Evolutionary conservation across 2,113 vertebrate genomes (phyloP).

Genomic region (Cebidichthys violaceus): DNA sequence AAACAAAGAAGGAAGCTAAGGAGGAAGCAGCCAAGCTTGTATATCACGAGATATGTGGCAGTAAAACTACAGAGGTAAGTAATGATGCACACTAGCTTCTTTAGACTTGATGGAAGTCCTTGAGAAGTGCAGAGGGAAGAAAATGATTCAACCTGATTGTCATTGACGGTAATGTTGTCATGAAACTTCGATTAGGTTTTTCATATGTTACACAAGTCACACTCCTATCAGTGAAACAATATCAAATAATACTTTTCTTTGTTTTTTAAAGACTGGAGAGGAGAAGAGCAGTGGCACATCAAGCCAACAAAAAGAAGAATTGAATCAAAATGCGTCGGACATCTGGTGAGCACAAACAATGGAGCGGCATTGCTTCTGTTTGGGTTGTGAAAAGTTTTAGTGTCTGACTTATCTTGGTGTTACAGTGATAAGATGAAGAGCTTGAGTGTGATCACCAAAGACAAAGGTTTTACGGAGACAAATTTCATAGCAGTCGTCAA

Average conservation of each 20-base stretch:
- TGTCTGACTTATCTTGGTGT: background rate
- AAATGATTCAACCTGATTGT: background rate
- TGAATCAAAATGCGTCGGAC: conserved; percentile 6
- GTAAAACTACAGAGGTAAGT: conserved; percentile 51
- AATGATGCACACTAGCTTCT: background rate
- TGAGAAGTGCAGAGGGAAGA: background rate
- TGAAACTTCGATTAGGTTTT: background rate
- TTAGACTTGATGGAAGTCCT: fast-evolving
- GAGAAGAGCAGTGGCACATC: background rate
- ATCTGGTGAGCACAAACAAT: conserved; percentile 54
- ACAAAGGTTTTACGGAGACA: background rate
- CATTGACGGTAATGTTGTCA: background rate
- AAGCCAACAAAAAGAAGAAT: conserved; percentile 4
- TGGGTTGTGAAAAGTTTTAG: background rate
- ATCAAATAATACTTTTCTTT: conserved; percentile 6
- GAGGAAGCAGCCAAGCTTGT: conserved; percentile 79
- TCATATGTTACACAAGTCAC: background rate
- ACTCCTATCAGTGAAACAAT: background rate
- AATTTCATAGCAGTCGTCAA: conserved; percentile 66
- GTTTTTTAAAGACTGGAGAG: conserved; percentile 53
- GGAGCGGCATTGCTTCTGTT: background rate
- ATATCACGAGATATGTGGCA: conserved; percentile 40
- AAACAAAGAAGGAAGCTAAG: conserved; percentile 76
- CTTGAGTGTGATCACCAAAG: conserved; percentile 24
- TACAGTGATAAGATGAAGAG: conserved; percentile 39